These are phyloP conservation scores for Xylocopa sonorina DNA, from an alignment of 1,140 invertebrate species.

Conservation along the genomic window DNA sequence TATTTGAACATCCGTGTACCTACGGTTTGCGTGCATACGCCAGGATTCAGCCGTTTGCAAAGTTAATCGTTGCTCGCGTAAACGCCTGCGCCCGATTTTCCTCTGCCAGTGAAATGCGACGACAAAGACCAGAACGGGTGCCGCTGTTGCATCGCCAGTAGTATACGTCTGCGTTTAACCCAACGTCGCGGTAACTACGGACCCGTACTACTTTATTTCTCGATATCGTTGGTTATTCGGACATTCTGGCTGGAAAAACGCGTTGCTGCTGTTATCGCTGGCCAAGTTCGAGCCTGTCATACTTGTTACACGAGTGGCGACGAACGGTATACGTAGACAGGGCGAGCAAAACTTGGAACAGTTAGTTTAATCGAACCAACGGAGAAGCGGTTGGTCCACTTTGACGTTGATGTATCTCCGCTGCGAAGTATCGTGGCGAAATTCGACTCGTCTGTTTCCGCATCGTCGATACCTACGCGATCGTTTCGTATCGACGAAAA, in stretches of 20 bases:
- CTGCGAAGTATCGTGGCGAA: neutral
- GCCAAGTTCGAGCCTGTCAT: conserved; percentile 27
- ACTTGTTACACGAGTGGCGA: conserved; percentile 6
- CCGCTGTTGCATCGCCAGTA: neutral
- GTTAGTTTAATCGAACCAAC: conserved; percentile 16
- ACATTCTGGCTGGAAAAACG: no score
- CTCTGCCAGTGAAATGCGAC: conserved; percentile 3
- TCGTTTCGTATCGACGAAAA: neutral
- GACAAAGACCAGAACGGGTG: neutral
- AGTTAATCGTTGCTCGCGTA: conserved; percentile 17
- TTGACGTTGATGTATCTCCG: conserved; percentile 35
- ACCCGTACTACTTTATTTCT: no score
- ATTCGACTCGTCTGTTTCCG: neutral
- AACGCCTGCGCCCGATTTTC: neutral
- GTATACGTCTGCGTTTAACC: neutral
- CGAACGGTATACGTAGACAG: neutral
- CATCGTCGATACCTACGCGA: no score
- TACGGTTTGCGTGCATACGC: no score
- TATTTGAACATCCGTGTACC: neutral
- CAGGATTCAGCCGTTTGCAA: neutral
- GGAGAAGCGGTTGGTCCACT: conserved; percentile 2
- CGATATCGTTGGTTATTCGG: no score
- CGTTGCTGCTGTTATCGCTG: conserved; percentile 27
- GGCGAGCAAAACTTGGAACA: neutral
- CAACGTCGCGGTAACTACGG: neutral